A percentile compares a stretch with the other conserved stretches of the same genome.
Conservation (phyloP, 2,113 vertebrate species). For the Callorhinus ursinus region DNA sequence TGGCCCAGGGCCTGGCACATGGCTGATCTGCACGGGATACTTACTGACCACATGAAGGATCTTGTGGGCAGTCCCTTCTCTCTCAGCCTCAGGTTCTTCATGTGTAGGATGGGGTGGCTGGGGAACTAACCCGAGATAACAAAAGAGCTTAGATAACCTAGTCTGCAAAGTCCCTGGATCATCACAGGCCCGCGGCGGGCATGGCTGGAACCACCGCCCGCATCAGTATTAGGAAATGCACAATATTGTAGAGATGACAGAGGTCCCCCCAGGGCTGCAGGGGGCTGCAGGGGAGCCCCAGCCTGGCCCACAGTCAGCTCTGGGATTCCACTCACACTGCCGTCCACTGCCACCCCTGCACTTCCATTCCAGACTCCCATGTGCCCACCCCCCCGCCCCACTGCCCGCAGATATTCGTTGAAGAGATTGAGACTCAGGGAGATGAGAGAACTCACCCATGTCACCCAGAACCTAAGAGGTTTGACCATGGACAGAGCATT, state of each 20-base stretch:
- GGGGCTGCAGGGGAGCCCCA: no score
- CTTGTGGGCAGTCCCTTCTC: neutral
- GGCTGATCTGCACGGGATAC: neutral
- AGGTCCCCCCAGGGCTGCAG: fast-evolving
- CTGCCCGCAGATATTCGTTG: neutral
- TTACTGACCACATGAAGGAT: neutral
- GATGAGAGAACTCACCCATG: neutral
- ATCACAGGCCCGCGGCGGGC: neutral
- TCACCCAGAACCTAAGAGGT: neutral
- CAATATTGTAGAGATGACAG: fast-evolving
- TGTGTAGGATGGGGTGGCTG: neutral
- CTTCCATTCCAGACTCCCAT: neutral
- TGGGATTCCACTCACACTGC: neutral
- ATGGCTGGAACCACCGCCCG: fast-evolving
- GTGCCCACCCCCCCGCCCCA: neutral
- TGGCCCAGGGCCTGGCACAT: neutral
- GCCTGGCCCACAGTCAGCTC: neutral
- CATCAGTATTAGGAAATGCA: neutral
- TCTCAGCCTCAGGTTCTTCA: neutral
- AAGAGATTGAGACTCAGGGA: neutral
- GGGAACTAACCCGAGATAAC: neutral
- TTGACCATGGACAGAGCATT: neutral
- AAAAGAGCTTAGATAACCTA: neutral
- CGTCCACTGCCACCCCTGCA: neutral
- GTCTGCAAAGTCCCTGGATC: neutral